These are phyloP conservation scores for Carcharodon carcharias DNA, from an alignment of 2,797 vertebrate species.

Conservation along the genomic window DNA sequence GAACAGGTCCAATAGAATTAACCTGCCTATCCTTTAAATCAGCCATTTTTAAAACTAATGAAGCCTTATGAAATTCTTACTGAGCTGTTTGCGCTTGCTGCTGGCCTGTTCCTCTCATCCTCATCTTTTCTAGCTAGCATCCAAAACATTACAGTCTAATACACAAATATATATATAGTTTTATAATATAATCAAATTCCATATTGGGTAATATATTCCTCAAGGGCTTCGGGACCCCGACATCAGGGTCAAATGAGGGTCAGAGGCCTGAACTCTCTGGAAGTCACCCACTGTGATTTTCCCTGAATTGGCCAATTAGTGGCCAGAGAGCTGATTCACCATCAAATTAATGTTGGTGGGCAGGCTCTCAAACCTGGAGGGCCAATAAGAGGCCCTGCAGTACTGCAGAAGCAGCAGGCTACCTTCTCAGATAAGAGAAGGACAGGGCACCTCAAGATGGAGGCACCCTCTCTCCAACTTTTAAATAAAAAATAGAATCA, in stretches of 20 bases:
- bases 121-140: background rate
- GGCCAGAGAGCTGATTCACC: background rate
- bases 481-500: background rate
- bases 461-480: background rate
- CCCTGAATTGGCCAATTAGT: background rate
- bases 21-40: background rate
- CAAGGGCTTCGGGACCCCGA: too few species aligned
- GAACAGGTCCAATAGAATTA: background rate
- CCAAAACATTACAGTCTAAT: background rate
- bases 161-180: background rate
- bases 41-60: background rate
- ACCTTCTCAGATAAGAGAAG: background rate
- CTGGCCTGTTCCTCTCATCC: background rate
- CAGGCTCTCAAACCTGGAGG: background rate
- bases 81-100: background rate
- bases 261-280: background rate
- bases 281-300: background rate
- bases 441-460: background rate
- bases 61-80: background rate
- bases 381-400: too few species aligned
- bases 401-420: too few species aligned
- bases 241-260: background rate
- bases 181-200: background rate
- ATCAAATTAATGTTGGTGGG: background rate
- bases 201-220: background rate